Evolutionary conservation across 2,888 invertebrate genomes (phyloP), one percentile per base, ranked within the genome.

Genomic region (Drosophila mettleri): DNA sequence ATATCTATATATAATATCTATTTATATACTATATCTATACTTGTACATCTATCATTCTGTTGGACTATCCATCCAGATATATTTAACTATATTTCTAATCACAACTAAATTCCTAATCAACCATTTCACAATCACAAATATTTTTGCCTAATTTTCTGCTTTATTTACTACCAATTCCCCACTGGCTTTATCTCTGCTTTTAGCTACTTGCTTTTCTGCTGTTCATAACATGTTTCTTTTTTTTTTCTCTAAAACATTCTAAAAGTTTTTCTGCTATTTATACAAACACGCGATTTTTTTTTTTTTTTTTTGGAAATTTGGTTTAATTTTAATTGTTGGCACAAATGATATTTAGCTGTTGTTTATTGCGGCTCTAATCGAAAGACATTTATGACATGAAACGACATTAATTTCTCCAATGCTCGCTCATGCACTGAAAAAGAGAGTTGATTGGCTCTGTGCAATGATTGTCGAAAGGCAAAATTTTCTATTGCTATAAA

Each of bases 131-230:
- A 24, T 31, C 34, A 2, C 16, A n/a, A 20, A 34, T 31, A 16
- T 51, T 34, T 41, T 18, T 43, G 22, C 22, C 3, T 33, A 2
- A 20, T 20, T 51, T 49, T 59, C 10, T 20, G n/a, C 14, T 45
- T 20, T 18, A 41, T 24, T 43, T 43, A 4, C 9, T 24, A 24
- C 20, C n/a, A n/a, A n/a, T 29, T 29, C 7, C 29, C 29, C n/a
- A n/a, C n/a, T n/a, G n/a, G n/a, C n/a, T 41, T 41, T 45, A 27
- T 45, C 45, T 18, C 7, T 8, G 20, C 12, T 39, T 22, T 63
- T 27, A 27, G 16, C 7, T 22, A 22, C 27, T 22, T 2, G 34
- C 34, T 14, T 18, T 18, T 34, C 6, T n/a, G 43, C 29, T 45
- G 24, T 45, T 14, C 24, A 20, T 27, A 36, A 3, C n/a, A 41